Conservation (phyloP, 2,888 invertebrate species). For the Eucriotettix oculatus region DNA sequence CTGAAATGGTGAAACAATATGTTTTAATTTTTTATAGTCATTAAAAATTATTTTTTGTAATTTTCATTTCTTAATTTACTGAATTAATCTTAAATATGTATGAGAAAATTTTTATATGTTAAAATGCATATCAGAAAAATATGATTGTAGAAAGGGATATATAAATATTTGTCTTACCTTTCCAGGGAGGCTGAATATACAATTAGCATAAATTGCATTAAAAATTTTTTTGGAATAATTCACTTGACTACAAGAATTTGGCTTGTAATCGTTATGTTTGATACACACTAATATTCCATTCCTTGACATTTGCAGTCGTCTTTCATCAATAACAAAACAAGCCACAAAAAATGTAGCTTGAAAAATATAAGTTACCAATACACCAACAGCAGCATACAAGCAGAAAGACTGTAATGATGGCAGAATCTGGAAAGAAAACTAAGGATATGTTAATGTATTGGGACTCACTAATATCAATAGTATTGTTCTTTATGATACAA, state of each 20-base stretch:
- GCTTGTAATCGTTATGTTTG: constrained; percentile 36
- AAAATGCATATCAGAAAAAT: too few species aligned
- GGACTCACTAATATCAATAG: too few species aligned
- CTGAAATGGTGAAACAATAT: constrained; percentile 20
- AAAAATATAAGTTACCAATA: constrained; percentile 55
- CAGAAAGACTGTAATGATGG: constrained; percentile 71
- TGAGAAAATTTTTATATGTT: too few species aligned
- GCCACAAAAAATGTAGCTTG: constrained; percentile 71
- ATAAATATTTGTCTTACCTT: constrained; percentile 29
- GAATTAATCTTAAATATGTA: too few species aligned
- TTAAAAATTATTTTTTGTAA: too few species aligned
- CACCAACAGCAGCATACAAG: constrained; percentile 60
- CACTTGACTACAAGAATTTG: constrained; percentile 34
- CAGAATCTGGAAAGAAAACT: constrained; percentile 43
- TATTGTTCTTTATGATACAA: too few species aligned
- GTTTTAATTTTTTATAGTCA: too few species aligned
- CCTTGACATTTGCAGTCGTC: constrained; percentile 39
- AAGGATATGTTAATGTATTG: too few species aligned
- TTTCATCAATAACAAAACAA: constrained; percentile 54
- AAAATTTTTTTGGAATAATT: constrained; percentile 40
- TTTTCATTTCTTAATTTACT: too few species aligned
- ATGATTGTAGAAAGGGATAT: too few species aligned
- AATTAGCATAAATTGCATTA: constrained; percentile 40
- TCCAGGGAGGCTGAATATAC: constrained; percentile 46
- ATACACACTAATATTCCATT: constrained; percentile 53